Conservation (phyloP, 64 coral and sea anemone genomes). For the Dendrophyllia cribrosa region DNA sequence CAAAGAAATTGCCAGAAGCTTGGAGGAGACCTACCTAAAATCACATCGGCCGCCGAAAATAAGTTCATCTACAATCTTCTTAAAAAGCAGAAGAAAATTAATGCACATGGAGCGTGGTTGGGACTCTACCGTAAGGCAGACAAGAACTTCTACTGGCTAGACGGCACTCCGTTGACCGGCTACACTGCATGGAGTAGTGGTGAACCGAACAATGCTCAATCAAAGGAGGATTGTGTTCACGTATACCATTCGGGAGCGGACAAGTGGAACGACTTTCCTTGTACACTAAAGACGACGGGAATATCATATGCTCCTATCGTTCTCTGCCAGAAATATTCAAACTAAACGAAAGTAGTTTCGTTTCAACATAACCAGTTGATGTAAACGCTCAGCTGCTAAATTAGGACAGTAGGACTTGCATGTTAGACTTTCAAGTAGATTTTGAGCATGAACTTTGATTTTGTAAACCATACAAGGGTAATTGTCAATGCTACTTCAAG, state of each 20-base stretch:
- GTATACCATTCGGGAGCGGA: not conserved
- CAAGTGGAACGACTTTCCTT: not conserved
- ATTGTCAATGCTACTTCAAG: not conserved
- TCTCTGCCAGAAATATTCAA: no score
- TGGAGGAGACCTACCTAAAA: conserved; percentile 12
- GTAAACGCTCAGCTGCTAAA: not conserved
- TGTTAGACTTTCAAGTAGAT: no score
- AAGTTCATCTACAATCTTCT: not conserved
- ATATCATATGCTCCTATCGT: not conserved
- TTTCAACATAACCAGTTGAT: no score
- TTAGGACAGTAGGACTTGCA: not conserved
- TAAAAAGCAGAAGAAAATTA: not conserved
- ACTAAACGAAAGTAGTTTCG: not conserved
- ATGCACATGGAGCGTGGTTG: not conserved
- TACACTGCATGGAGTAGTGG: no score
- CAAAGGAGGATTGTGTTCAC: not conserved
- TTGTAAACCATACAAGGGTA: not conserved
- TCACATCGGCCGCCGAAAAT: not conserved
- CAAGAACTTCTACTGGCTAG: no score
- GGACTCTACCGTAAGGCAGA: conserved; percentile 19
- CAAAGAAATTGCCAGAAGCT: not conserved
- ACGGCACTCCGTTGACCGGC: no score
- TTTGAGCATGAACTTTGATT: no score
- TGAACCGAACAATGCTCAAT: not conserved
- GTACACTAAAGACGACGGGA: not conserved